phyloP scores from a whole-genome alignment of 2,113 vertebrate genomes.

The Agapornis roseicollis region DNA sequence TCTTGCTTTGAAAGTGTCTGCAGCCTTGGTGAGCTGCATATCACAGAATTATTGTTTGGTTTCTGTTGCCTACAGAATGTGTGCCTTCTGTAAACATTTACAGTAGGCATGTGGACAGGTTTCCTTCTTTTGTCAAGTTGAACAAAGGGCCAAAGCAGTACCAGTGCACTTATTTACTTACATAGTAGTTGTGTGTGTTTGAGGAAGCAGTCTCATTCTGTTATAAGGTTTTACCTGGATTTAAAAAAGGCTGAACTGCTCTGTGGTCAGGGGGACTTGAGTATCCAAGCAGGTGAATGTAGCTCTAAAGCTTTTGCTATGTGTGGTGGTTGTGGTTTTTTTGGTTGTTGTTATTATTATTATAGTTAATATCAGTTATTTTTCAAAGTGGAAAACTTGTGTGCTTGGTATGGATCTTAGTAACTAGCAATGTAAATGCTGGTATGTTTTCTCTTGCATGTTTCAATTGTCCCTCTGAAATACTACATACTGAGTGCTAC shows the following conservation, averaged over 20 bases:
- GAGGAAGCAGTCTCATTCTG: neutral
- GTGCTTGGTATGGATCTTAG: neutral
- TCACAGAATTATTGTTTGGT: neutral
- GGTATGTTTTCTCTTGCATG: neutral
- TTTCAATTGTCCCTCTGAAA: neutral
- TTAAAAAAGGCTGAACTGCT: neutral
- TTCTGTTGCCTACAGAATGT: neutral
- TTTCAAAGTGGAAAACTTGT: neutral
- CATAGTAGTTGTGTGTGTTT: neutral
- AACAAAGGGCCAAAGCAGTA: neutral
- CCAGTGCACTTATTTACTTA: neutral
- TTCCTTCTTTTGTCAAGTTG: neutral
- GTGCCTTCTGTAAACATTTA: neutral
- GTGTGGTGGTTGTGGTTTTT: neutral
- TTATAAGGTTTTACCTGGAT: slow-evolving; percentile 6
- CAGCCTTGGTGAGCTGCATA: neutral
- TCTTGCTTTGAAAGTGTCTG: neutral
- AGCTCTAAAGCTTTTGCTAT: neutral
- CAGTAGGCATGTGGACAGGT: neutral
- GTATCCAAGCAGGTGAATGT: neutral
- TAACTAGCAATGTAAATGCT: neutral
- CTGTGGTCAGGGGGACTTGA: neutral
- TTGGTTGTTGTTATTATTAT: neutral
- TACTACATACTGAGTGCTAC: neutral
- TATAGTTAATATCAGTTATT: neutral